These are phyloP conservation scores for Vidua macroura DNA, from an alignment of 2,113 vertebrate species.

Conservation along the genomic window DNA sequence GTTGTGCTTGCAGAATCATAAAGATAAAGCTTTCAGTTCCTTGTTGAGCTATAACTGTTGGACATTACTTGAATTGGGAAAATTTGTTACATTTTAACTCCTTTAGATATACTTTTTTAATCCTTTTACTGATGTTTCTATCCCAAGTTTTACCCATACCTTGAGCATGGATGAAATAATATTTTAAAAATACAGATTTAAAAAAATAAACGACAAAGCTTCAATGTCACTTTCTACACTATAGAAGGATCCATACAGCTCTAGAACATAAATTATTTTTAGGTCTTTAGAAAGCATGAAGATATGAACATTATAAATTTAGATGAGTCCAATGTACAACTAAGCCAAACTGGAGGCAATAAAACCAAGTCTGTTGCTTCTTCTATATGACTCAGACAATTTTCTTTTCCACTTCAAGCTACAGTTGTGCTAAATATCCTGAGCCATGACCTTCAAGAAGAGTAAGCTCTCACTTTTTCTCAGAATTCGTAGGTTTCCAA, in stretches of 20 bases:
- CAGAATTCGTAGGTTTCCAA: not conserved
- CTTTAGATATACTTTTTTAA: not conserved
- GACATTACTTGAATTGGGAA: not conserved
- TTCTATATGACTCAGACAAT: not conserved
- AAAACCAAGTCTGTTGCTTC: not conserved
- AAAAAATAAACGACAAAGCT: not conserved
- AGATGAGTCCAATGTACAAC: not conserved
- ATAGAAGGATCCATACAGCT: not conserved
- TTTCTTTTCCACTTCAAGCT: not conserved
- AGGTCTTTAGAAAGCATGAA: not conserved
- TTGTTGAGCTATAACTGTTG: not conserved
- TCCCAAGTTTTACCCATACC: not conserved
- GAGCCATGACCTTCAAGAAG: not conserved
- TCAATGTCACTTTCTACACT: not conserved
- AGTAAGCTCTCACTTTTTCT: not conserved
- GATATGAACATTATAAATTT: not conserved
- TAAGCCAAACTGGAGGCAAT: not conserved
- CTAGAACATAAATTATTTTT: not conserved
- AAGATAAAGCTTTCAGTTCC: not conserved
- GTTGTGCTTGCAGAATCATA: not conserved
- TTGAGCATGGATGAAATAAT: not conserved
- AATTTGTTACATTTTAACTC: not conserved
- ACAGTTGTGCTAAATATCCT: not conserved
- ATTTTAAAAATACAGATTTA: not conserved
- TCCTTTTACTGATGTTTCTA: not conserved